phyloP scores from a whole-genome alignment of 1,140 invertebrate genomes.

The Aricia agestis region DNA sequence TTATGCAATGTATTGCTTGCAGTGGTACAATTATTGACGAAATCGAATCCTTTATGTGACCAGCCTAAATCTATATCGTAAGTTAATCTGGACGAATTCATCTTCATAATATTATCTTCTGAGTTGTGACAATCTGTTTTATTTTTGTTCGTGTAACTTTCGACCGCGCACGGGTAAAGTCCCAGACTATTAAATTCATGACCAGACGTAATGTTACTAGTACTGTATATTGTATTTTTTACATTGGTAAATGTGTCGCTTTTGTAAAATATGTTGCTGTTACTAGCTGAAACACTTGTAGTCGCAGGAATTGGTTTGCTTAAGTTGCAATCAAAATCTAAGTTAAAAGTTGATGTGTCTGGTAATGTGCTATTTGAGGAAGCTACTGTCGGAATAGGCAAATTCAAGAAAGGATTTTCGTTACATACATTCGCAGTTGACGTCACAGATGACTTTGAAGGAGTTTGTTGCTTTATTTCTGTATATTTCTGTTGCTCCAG shows the following conservation, averaged over 20 bases:
- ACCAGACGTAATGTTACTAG: slow-evolving; percentile 61
- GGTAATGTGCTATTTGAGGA: slow-evolving; percentile 48
- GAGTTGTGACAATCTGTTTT: slow-evolving; percentile 60
- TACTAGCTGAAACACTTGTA: slow-evolving; percentile 36
- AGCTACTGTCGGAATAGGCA: slow-evolving; percentile 53
- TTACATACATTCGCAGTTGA: slow-evolving; percentile 34
- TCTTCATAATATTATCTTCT: slow-evolving; percentile 69
- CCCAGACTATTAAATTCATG: slow-evolving; percentile 65
- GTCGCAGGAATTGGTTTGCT: slow-evolving; percentile 50
- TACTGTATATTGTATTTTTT: slow-evolving; percentile 65
- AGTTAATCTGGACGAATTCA: slow-evolving; percentile 63
- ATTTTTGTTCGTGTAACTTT: slow-evolving; percentile 63
- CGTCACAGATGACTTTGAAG: slow-evolving; percentile 38
- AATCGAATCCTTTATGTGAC: slow-evolving; percentile 70
- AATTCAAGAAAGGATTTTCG: slow-evolving; percentile 63
- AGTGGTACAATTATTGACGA: slow-evolving; percentile 57
- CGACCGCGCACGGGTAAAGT: slow-evolving; percentile 67
- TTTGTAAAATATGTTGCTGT: slow-evolving; percentile 65
- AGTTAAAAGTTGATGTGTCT: slow-evolving; percentile 49
- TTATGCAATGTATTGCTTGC: slow-evolving; percentile 54
- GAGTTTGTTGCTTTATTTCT: slow-evolving; percentile 37
- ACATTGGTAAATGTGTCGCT: slow-evolving; percentile 57
- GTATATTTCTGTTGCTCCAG: slow-evolving; percentile 44
- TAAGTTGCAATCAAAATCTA: slow-evolving; percentile 64
- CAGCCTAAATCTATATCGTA: slow-evolving; percentile 70